These are phyloP conservation scores for Ammodytes dubius DNA, from an alignment of 2,113 vertebrate species.

Conservation along the genomic window DNA sequence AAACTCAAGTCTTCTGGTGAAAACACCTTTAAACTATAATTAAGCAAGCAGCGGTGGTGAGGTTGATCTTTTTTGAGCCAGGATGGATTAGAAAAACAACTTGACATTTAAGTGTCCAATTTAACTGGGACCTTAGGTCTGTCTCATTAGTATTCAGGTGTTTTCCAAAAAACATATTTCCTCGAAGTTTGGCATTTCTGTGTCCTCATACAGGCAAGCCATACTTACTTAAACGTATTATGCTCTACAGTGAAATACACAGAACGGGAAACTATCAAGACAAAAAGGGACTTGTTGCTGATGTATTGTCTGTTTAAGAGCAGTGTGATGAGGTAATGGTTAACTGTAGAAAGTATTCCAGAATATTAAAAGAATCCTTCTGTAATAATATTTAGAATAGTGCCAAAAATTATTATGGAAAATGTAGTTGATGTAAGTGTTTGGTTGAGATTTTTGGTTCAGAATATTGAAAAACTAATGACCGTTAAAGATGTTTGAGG, in stretches of 20 bases:
- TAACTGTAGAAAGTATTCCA: too few relatives aligned
- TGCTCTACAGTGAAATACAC: background rate
- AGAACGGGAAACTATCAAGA: background rate
- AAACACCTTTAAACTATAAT: background rate
- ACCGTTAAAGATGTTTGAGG: too few relatives aligned
- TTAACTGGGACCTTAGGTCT: slow-evolving; percentile 47
- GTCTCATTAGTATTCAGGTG: slow-evolving; percentile 53
- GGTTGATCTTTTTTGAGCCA: slow-evolving; percentile 62
- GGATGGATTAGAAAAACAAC: slow-evolving; percentile 59
- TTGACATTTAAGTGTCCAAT: slow-evolving; percentile 76
- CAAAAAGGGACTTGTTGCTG: background rate
- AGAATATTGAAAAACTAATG: too few relatives aligned
- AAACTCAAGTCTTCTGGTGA: too few relatives aligned
- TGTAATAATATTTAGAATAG: too few relatives aligned
- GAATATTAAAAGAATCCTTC: too few relatives aligned
- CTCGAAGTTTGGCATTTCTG: slow-evolving; percentile 49
- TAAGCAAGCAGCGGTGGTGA: slow-evolving; percentile 34
- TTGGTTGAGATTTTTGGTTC: too few relatives aligned
- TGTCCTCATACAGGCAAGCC: background rate
- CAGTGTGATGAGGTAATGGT: too few relatives aligned
- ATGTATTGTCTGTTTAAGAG: too few relatives aligned
- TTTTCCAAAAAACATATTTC: slow-evolving; percentile 39
- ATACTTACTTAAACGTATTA: background rate
- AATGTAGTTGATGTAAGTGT: too few relatives aligned
- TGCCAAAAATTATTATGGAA: too few relatives aligned